Evolutionary conservation across 2,797 vertebrate species (phyloP).

Genomic region (Chelon labrosus): DNA sequence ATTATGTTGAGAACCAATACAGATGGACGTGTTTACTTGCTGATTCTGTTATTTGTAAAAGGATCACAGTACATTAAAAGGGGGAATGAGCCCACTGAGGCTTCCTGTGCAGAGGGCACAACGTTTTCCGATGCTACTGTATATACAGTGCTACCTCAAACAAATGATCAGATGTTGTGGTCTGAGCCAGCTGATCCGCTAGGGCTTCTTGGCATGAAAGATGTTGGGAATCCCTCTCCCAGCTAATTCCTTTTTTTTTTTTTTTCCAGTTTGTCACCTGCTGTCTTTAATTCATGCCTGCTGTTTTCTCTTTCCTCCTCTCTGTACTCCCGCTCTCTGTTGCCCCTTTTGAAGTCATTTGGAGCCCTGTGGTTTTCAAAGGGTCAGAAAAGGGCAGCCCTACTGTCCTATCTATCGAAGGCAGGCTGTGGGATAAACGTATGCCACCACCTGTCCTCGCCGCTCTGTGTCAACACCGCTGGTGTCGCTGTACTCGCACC

Average conservation of each 20-base stretch:
- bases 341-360: conserved; percentile 72
- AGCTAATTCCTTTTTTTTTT: conserved; percentile 47
- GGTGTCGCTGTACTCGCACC: conserved; percentile 71
- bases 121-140: background rate
- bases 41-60: background rate
- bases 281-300: conserved; percentile 75
- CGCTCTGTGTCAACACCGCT: conserved; percentile 71
- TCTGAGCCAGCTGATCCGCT: conserved; percentile 44
- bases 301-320: conserved; percentile 70
- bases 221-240: conserved; percentile 45
- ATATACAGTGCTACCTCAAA: background rate
- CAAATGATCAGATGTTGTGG: conserved; percentile 21
- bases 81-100: background rate
- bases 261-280: conserved; percentile 69
- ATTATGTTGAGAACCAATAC: background rate
- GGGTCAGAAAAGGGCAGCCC: conserved; percentile 72
- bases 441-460: conserved; percentile 73
- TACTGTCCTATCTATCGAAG: conserved; percentile 68
- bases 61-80: background rate
- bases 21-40: background rate
- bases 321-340: conserved; percentile 53
- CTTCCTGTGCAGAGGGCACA: background rate
- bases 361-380: conserved; percentile 75
- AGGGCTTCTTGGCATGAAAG: conserved; percentile 45
- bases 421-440: conserved; percentile 55